Evolutionary conservation across 2,113 vertebrate genomes (phyloP).

Genomic region (Morphnarchus princeps): DNA sequence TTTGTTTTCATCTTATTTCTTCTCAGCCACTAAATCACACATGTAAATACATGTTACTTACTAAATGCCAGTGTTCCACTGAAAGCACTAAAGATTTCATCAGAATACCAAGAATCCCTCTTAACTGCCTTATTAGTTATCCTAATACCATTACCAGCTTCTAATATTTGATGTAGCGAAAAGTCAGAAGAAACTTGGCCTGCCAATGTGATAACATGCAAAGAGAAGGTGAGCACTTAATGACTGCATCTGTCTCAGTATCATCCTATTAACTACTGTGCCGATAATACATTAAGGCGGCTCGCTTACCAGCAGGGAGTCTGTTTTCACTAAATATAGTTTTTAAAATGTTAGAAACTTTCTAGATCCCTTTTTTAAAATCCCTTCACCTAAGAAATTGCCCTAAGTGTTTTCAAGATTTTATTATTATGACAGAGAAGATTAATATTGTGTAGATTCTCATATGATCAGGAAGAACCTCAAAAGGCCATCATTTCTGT

Average conservation of each 20-base stretch:
- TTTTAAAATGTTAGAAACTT: background rate
- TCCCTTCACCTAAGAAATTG: background rate
- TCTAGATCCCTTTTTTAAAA: background rate
- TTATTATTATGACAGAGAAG: background rate
- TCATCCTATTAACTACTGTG: background rate
- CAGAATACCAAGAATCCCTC: background rate
- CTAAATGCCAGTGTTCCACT: background rate
- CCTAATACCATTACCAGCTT: conserved; percentile 29
- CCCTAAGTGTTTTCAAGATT: background rate
- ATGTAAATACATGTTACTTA: background rate
- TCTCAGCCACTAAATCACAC: background rate
- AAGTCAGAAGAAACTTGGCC: background rate
- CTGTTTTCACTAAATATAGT: background rate
- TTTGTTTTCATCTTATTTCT: background rate
- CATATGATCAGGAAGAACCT: background rate
- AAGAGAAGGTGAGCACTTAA: background rate
- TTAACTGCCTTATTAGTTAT: conserved; percentile 22
- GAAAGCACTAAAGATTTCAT: background rate
- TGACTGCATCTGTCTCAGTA: background rate
- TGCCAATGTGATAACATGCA: background rate
- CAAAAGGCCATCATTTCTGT: background rate
- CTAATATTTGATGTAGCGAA: background rate
- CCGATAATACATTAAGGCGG: background rate
- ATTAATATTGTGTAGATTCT: background rate
- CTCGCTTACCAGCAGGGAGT: background rate